Evolutionary conservation across 2,113 vertebrate genomes (phyloP), one percentile per base, ranked within the genome.

Genomic region (Poecile atricapillus): DNA sequence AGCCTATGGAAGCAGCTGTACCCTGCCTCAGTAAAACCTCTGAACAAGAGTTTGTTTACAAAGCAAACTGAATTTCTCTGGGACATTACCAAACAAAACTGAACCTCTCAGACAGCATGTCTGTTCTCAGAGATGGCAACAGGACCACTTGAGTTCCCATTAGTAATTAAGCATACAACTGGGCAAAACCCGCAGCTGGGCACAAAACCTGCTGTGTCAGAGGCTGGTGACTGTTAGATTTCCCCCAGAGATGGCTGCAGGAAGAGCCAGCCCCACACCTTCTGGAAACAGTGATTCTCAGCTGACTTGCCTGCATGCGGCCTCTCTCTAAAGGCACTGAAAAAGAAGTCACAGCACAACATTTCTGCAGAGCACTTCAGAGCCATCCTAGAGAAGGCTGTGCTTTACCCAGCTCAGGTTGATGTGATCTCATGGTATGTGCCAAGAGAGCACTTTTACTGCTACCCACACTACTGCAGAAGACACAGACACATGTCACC

Each of bases 111-210:
- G 71, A 33, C 37, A 91, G 31, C 30, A 18, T 0, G 5, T 41
- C 69, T 77, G 4, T 13, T 64, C 55, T 73, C n/a, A 37, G 53
- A 88, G 47, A 37, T 22, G 31, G 39, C 35, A 89, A 67, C 13
- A 92, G 41, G 81, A 56, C 23, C 69, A 87, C 27, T 24, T 1
- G 2, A 52, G 28, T 9, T 23, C 18, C 64, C 24, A 10, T 18
- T 17, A 46, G 39, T 49, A 33, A 79, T 44, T 50, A 65, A 82
- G 58, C 33, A 67, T 3, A 41, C 28, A 78, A 0, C 3, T n/a
- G 22, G 9, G 12, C 11, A 76, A 83, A 90, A 19, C 1, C 1
- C 31, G 27, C 5, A 59, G n/a, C n/a, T 0, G 0, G 39, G 47
- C 65, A 75, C 47, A 5, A 23, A 52, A 37, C 11, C 55, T 73